Conservation (phyloP, 2,888 invertebrate genomes). For the Drosophila barbarae region DNA sequence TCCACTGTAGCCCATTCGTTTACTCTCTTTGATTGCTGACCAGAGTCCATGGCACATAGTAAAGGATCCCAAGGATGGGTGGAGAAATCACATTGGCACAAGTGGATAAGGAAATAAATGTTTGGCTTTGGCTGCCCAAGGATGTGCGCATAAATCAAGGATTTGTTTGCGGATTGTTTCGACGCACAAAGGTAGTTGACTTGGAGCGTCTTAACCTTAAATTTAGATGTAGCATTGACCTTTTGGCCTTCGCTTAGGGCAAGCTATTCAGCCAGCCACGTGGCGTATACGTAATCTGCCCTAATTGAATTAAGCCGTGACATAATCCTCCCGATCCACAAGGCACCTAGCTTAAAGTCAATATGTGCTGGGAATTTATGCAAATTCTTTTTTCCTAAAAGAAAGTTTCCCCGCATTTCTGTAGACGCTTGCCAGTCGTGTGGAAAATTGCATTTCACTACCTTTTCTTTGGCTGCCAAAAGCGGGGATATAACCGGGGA, state of each 20-base stretch:
- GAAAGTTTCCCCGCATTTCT: slow-evolving; percentile 17
- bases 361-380: slow-evolving; percentile 52
- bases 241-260: slow-evolving; percentile 38
- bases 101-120: slow-evolving; percentile 76
- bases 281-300: slow-evolving; percentile 69
- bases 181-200: slow-evolving; percentile 61
- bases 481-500: slow-evolving; percentile 17
- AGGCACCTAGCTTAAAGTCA: slow-evolving; percentile 24
- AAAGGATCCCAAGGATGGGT: slow-evolving; percentile 8
- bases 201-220: slow-evolving; percentile 34
- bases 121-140: slow-evolving; percentile 68
- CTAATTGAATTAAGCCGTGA: slow-evolving; percentile 73
- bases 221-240: slow-evolving; percentile 65
- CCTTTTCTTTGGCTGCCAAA: slow-evolving; percentile 38
- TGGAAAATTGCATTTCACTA: slow-evolving; percentile 74
- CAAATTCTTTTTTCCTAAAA: slow-evolving; percentile 54
- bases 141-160: slow-evolving; percentile 76
- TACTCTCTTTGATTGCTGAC: slow-evolving; percentile 48
- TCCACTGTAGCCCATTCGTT: slow-evolving; percentile 47
- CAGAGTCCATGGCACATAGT: slow-evolving; percentile 39
- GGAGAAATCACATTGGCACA: slow-evolving; percentile 72
- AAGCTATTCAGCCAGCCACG: slow-evolving; percentile 18
- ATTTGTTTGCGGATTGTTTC: slow-evolving; percentile 74
- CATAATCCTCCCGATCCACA: slow-evolving; percentile 53
- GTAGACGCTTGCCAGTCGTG: slow-evolving; percentile 59